These are phyloP conservation scores for Dysmachus trigonus DNA, from an alignment of 2,888 invertebrate genomes.

Conservation along the genomic window DNA sequence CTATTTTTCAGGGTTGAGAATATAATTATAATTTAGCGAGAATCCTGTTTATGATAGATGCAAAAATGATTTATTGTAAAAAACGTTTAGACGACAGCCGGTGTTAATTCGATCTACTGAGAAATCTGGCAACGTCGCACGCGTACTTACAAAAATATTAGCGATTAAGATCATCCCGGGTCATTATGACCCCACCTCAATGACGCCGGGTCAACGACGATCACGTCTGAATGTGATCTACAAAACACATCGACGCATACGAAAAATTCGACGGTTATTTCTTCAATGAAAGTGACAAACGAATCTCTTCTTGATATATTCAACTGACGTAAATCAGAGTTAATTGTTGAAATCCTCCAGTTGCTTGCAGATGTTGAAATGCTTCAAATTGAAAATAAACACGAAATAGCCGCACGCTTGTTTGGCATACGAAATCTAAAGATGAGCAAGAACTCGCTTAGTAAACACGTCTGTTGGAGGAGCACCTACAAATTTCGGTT, in stretches of 20 bases:
- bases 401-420: background rate
- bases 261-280: background rate
- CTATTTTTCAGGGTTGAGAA: background rate
- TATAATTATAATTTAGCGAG: background rate
- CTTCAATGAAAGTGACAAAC: background rate
- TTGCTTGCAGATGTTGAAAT: background rate
- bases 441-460: background rate
- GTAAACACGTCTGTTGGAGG: background rate
- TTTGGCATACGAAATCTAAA: background rate
- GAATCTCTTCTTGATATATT: background rate
- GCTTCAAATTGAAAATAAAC: background rate
- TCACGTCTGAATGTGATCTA: background rate
- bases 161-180: too few species aligned
- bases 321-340: background rate
- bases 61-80: too few species aligned
- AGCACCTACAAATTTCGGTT: background rate
- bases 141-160: too few species aligned
- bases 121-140: too few species aligned
- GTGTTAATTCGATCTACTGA: too few species aligned
- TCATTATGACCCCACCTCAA: too few species aligned
- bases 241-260: background rate
- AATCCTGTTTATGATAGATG: background rate
- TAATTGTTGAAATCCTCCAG: background rate
- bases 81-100: too few species aligned
- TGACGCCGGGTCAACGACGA: too few species aligned